These are phyloP conservation scores for Mormyrops attenuatus DNA, from an alignment of 2,797 vertebrate genomes.

Conservation along the genomic window DNA sequence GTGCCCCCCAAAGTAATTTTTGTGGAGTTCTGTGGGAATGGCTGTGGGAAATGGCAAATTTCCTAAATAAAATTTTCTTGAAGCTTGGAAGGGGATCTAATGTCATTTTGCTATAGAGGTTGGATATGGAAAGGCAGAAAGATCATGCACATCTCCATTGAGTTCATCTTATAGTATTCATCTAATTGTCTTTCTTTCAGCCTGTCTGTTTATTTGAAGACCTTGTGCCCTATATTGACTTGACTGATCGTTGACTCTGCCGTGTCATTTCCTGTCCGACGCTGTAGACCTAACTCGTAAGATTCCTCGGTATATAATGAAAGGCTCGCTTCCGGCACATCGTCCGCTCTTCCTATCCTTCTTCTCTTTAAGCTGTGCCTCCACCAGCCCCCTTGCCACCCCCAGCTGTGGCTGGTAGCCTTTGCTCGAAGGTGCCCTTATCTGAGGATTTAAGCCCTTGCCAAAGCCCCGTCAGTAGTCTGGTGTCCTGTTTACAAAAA, in stretches of 20 bases:
- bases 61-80: neutral
- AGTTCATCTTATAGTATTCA: neutral
- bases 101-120: neutral
- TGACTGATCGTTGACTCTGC: neutral
- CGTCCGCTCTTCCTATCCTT: neutral
- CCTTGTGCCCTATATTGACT: neutral
- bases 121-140: neutral
- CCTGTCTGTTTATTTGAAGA: neutral
- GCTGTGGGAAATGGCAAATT: neutral
- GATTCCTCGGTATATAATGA: neutral
- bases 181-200: neutral
- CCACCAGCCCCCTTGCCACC: neutral
- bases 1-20: neutral
- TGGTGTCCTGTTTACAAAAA: neutral
- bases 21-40: neutral
- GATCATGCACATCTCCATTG: neutral
- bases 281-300: neutral
- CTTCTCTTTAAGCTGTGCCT: neutral
- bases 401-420: neutral
- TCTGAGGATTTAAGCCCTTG: neutral
- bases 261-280: neutral
- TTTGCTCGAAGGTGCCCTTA: neutral
- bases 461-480: neutral
- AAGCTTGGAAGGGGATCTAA: neutral
- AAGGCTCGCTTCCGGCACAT: neutral